Percentiles rank a stretch among this genome's conserved stretches.
phyloP scores from a whole-genome alignment of 2,113 vertebrate genomes.

The Anser brachyrhynchus region DNA sequence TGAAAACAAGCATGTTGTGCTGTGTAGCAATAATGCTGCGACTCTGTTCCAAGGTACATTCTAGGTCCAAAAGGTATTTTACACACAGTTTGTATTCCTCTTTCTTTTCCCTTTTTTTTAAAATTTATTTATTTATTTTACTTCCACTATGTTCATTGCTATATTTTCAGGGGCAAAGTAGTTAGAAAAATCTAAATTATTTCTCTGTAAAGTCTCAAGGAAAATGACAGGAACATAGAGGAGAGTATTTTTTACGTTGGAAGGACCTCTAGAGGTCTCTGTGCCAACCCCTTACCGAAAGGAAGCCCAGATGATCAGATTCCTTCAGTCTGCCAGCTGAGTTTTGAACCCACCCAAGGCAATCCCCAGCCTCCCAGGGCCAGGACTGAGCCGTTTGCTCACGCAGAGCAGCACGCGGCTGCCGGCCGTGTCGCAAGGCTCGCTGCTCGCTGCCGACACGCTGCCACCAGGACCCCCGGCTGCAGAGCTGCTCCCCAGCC shows the following conservation, averaged over 20 bases:
- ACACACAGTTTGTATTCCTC: not conserved
- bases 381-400: not conserved
- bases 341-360: not conserved
- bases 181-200: not conserved
- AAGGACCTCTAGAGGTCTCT: not conserved
- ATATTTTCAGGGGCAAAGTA: not conserved
- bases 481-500: not conserved
- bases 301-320: not conserved
- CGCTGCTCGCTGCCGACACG: not conserved
- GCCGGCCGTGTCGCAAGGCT: not conserved
- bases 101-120: not conserved
- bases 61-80: not conserved
- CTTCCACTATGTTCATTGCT: not conserved
- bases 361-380: not conserved
- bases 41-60: not conserved
- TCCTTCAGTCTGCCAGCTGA: fast-evolving
- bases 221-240: not conserved
- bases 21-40: not conserved
- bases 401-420: not conserved
- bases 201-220: not conserved
- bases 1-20: fast-evolving
- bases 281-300: not conserved
- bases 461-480: no score
- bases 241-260: not conserved
- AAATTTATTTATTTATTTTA: no score